Evolutionary conservation across 1,140 invertebrate genomes (phyloP).

Genomic region (Cryptotermes secundus): DNA sequence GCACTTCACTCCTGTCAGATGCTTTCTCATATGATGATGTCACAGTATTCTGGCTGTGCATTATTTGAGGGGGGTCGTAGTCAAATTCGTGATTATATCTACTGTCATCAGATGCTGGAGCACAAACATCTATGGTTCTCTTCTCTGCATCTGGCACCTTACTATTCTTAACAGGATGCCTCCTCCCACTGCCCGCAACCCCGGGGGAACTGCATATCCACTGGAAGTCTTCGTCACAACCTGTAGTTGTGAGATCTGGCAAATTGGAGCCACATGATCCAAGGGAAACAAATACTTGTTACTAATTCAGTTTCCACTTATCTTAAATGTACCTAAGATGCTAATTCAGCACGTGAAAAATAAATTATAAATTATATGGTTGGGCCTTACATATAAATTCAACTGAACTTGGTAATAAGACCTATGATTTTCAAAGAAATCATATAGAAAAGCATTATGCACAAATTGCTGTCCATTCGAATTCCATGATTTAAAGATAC

Average conservation of each 20-base stretch:
- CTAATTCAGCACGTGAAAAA: too few relatives aligned
- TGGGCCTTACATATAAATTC: too few relatives aligned
- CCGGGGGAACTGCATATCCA: background rate
- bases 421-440: too few relatives aligned
- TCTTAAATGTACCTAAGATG: too few relatives aligned
- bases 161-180: background rate
- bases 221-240: constrained; percentile 28
- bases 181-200: background rate
- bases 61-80: background rate
- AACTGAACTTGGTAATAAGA: too few relatives aligned
- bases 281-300: background rate
- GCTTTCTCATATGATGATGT: background rate
- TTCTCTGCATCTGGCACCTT: background rate
- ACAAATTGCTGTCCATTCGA: too few relatives aligned
- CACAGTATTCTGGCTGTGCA: background rate
- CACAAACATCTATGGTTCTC: background rate
- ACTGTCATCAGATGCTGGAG: background rate
- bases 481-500: too few relatives aligned
- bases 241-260: constrained; percentile 26
- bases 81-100: background rate
- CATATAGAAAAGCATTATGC: too few relatives aligned
- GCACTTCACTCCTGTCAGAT: background rate
- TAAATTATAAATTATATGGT: too few relatives aligned
- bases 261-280: background rate
- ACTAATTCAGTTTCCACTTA: background rate